These are phyloP conservation scores for Scaptomyza pallida DNA, from an alignment of 1,140 invertebrate genomes.

Conservation along the genomic window DNA sequence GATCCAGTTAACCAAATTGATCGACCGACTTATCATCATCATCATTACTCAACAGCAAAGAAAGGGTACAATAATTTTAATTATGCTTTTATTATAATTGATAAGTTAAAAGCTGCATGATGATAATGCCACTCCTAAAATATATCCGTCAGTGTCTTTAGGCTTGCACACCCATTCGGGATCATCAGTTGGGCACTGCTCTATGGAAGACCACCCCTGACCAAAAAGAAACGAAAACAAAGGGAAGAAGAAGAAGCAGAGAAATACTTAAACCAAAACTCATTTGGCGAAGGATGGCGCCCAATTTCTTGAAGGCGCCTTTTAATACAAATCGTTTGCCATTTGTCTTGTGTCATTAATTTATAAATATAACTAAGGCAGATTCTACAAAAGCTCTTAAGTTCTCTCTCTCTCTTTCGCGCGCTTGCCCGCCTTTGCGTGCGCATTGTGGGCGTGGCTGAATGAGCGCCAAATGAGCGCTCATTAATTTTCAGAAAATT, in stretches of 20 bases:
- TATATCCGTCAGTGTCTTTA: constrained; percentile 30
- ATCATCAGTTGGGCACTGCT: constrained; percentile 8
- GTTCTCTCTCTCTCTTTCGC: constrained; percentile 16
- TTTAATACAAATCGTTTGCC: constrained; percentile 68
- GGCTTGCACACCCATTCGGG: constrained; percentile 45
- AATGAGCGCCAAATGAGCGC: constrained; percentile 68
- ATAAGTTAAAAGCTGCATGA: constrained; percentile 40
- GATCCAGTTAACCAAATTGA: constrained; percentile 16
- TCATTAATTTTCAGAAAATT: constrained; percentile 79
- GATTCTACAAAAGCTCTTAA: constrained; percentile 47
- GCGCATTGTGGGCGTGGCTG: constrained; percentile 66
- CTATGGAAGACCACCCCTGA: constrained; percentile 37
- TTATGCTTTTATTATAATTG: constrained; percentile 49
- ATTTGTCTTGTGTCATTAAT: constrained; percentile 77
- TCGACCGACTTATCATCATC: constrained; percentile 32
- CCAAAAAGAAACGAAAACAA: neutral
- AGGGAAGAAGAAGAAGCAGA: neutral
- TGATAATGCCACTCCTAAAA: constrained; percentile 51
- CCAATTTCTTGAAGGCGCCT: constrained; percentile 60
- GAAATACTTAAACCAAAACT: constrained; percentile 50
- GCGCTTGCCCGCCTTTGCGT: constrained; percentile 49
- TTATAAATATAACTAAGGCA: constrained; percentile 75
- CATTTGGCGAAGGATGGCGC: constrained; percentile 58
- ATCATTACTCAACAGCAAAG: constrained; percentile 29
- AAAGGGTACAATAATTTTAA: constrained; percentile 33